Evolutionary conservation across 2,797 vertebrate genomes (phyloP).

Genomic region (Odontamblyopus rebecca): DNA sequence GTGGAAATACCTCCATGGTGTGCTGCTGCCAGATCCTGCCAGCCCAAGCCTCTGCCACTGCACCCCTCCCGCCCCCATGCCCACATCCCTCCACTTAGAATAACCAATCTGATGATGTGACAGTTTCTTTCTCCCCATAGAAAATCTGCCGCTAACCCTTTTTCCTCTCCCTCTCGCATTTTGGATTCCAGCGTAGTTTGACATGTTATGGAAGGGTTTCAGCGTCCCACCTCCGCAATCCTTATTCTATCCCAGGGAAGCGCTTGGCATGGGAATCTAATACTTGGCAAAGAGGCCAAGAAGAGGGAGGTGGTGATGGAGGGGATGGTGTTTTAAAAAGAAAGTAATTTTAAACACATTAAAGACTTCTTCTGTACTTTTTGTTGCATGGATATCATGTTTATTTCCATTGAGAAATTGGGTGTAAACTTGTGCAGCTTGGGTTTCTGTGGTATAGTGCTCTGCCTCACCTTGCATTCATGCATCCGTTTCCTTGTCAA

Average conservation of each 20-base stretch:
- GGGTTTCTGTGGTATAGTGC: conserved; percentile 26
- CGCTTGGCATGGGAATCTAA: conserved; percentile 75
- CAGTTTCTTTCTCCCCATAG: conserved; percentile 77
- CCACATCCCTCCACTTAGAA: conserved; percentile 76
- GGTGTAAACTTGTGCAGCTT: conserved; percentile 38
- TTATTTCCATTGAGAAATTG: conserved; percentile 26
- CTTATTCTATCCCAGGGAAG: conserved; percentile 79
- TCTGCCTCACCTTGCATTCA: neutral
- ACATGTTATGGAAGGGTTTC: conserved; percentile 81
- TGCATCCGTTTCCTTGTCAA: conserved; percentile 24
- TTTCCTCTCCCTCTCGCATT: conserved; percentile 64
- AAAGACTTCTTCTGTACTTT: conserved; percentile 36
- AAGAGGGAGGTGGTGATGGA: conserved; percentile 52
- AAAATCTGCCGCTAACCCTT: conserved; percentile 78
- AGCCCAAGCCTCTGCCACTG: conserved; percentile 69
- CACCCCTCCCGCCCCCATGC: conserved; percentile 67
- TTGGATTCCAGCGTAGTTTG: conserved; percentile 78
- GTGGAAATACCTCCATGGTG: conserved; percentile 72
- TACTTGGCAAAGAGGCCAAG: conserved; percentile 72
- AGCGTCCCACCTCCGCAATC: conserved; percentile 78
- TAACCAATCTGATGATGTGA: conserved; percentile 82
- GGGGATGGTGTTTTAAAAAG: conserved; percentile 44
- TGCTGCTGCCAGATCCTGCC: conserved; percentile 76
- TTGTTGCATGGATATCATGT: conserved; percentile 35
- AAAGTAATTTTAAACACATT: conserved; percentile 52